Evolutionary conservation across 1,140 invertebrate genomes (phyloP).

Genomic region (Euschistus heros): DNA sequence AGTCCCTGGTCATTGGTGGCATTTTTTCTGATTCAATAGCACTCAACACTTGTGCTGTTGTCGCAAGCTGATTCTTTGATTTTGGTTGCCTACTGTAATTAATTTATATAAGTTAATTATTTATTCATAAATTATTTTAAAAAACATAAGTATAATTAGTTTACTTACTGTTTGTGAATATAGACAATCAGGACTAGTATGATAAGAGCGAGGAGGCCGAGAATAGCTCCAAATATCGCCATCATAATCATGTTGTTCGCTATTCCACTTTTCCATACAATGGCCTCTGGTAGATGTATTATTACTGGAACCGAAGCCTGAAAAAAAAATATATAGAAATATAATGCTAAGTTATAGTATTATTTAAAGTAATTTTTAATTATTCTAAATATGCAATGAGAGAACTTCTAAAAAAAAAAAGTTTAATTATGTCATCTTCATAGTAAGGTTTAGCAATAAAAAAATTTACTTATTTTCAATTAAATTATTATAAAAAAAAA

Average conservation of each 20-base stretch:
- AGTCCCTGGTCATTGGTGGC: constrained; percentile 30
- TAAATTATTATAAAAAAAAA: no score
- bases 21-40: constrained; percentile 36
- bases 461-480: no score
- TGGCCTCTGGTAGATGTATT: constrained; percentile 51
- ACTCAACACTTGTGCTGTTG: constrained; percentile 30
- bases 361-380: no score
- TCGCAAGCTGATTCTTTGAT: constrained; percentile 34
- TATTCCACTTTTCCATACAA: constrained; percentile 39
- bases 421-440: no score
- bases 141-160: not conserved
- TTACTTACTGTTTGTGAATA: constrained; percentile 62
- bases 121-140: not conserved
- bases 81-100: constrained; percentile 42
- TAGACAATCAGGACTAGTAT: constrained; percentile 60
- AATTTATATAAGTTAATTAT: not conserved
- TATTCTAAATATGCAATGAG: no score
- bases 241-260: constrained; percentile 48
- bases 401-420: no score
- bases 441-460: no score
- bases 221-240: constrained; percentile 55
- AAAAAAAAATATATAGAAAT: constrained; percentile 15
- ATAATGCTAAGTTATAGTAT: no score
- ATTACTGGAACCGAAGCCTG: constrained; percentile 62
- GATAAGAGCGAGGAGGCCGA: constrained; percentile 60